Base-by-base conservation (phyloP, 2,113 vertebrate genomes). In the Neodontobutis hainanensis region DNA sequence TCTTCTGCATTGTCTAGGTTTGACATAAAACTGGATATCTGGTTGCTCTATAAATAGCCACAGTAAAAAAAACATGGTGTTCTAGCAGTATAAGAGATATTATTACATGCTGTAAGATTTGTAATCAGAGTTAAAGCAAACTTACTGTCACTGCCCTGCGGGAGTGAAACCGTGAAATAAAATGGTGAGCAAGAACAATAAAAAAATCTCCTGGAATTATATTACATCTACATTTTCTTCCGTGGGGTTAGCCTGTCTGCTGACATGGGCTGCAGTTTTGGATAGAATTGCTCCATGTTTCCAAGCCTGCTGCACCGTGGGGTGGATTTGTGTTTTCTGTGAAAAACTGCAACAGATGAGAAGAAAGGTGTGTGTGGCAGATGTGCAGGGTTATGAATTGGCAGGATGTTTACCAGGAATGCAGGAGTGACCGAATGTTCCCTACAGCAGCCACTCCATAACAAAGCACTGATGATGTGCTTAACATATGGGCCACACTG, bases 331-430 rank as follows among this genome's bases (percentile, higher is more conserved):
- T 53, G n/a, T 55, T 14, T 9, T 36, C 5, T 10, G 14, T 50
- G 50, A 3, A 12, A n/a, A 16, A 48, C 11, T 14, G 7, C 8
- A 53, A 53, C 40, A 42, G 45, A 70, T 35, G 61, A 79, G 6
- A 36, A 61, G 65, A 57, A 73, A 75, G 78, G 68, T 75, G 71
- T 85, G 78, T 65, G 49, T 65, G 65, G 62, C 84, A 88, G 78
- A 84, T 85, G 81, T 78, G 62, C 47, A 0, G 59, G 61, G 7
- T 80, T 73, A 62, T 65, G 77, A 78, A 82, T 40, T 63, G 70
- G 73, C 78, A 81, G 83, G 78, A 84, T 86, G 78, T 90, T 82
- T 77, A 51, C 73, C 64, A 73, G 68, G 78, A 83, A 73, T 48
- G 45, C 7, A 50, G 15, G 8, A n/a, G 49, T 73, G 80, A 86